phyloP scores from a whole-genome alignment of 37 sponge, comb jelly and placozoan species.

The Mnemiopsis leidyi region DNA sequence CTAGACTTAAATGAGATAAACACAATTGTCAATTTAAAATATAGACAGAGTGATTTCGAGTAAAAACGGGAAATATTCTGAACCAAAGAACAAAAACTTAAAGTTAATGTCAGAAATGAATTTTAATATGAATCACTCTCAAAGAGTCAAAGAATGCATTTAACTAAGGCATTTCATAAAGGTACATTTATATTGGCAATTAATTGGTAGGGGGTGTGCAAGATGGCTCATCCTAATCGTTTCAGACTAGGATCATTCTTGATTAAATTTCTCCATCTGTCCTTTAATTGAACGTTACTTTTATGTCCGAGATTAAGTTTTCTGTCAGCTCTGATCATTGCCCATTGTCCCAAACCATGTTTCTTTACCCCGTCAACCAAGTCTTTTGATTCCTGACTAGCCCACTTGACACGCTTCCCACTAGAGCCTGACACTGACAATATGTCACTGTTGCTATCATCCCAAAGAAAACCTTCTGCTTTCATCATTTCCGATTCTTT shows the following conservation, averaged over 20 bases:
- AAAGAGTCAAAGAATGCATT: neutral
- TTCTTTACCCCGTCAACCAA: neutral
- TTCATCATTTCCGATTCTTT: neutral
- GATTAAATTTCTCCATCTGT: neutral
- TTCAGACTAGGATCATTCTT: neutral
- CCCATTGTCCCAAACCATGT: neutral
- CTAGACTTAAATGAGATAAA: too few species aligned
- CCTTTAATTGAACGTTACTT: conserved; percentile 4
- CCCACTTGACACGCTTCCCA: neutral
- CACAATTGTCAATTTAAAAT: too few species aligned
- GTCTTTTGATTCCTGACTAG: neutral
- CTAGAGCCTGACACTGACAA: neutral
- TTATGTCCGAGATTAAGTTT: neutral
- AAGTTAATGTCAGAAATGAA: neutral
- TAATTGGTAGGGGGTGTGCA: too few species aligned
- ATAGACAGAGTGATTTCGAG: too few species aligned
- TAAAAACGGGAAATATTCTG: too few species aligned
- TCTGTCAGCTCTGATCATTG: neutral
- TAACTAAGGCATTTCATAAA: neutral
- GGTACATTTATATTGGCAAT: too few species aligned
- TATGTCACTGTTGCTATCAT: neutral
- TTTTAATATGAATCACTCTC: neutral
- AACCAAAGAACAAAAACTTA: too few species aligned
- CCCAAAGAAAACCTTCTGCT: neutral
- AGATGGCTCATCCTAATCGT: neutral